Evolutionary conservation across 2,888 invertebrate genomes (phyloP).

Genomic region (Callosobruchus maculatus): DNA sequence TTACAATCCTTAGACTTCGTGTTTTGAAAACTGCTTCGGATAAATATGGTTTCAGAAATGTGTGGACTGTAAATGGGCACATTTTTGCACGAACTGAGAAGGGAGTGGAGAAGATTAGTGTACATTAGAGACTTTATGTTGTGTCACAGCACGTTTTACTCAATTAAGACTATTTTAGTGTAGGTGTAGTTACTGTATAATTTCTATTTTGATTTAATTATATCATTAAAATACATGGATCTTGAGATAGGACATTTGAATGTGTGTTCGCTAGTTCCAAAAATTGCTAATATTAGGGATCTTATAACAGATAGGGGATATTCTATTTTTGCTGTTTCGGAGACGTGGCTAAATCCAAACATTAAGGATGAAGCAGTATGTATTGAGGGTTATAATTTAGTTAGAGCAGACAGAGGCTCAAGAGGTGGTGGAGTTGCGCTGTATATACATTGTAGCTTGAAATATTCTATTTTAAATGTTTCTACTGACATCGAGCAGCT

Average conservation of each 20-base stretch:
- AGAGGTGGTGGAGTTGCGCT: neutral
- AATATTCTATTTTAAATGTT: neutral
- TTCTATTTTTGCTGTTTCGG: neutral
- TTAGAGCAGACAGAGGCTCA: neutral
- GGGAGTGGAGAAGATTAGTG: neutral
- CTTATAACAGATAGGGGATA: neutral
- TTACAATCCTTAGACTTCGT: neutral
- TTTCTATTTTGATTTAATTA: too few species aligned
- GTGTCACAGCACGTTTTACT: too few species aligned
- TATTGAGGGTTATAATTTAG: neutral
- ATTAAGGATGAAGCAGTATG: neutral
- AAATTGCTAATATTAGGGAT: neutral
- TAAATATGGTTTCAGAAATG: slow-evolving; percentile 7
- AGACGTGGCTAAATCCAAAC: neutral
- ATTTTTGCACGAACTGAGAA: neutral
- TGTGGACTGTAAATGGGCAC: slow-evolving; percentile 2
- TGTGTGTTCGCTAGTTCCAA: neutral
- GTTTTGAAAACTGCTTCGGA: slow-evolving; percentile 1
- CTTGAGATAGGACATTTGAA: neutral
- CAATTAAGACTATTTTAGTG: too few species aligned
- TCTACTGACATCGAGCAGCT: neutral
- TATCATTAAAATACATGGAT: too few species aligned
- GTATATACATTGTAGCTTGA: neutral
- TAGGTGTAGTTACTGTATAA: too few species aligned
- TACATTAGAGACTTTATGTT: neutral